Base-by-base conservation (phyloP, 1,140 invertebrate genomes). In the Piezodorus guildinii region DNA sequence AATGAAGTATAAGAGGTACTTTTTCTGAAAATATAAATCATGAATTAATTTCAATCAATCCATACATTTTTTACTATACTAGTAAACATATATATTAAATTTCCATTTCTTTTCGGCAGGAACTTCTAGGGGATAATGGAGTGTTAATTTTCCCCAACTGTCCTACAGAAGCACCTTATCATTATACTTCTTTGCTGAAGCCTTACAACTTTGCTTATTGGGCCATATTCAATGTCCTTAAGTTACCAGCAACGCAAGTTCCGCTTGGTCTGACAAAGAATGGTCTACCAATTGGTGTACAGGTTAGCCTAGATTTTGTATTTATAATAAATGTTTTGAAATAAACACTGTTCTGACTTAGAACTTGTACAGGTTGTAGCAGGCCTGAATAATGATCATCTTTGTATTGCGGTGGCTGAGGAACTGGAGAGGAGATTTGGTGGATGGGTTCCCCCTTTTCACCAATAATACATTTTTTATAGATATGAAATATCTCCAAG, bases 121-220 rank as follows among this genome's bases (percentile, higher is more conserved):
- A 84, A 34, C 74, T 86, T 62, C 77, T 96, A 15, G 83, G 85
- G 19, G 76, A 85, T 3, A 80, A 94, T 75, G 91, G 89, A 0
- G 83, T 98, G 9, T 76, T 97, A 5, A 71, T 97, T 39, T 95
- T 88, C 74, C 91, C 93, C 21, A 85, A 87, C 1, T 84, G 86
- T 65, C 90, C 94, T 0, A 79, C 78, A 19, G 75, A 87, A 16
- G 91, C 93, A 1, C 86, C 85, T 5, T 90, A 91, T 72, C 94
- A 96, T 76, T 86, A 87, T 72, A 81, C 86, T 54, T 80, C 87
- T 44, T 80, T 91, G 66, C 76, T 91, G 3, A 82, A 87, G 60
- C 86, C 90, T 2, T 89, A 82, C 71, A 95, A 96, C 76, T 95
- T 94, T 75, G 80, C 83, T 8, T 94, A 96, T 73, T 94, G 90